Evolutionary conservation across 2,113 vertebrate species (phyloP).

Genomic region (Eupsittula cactorum): DNA sequence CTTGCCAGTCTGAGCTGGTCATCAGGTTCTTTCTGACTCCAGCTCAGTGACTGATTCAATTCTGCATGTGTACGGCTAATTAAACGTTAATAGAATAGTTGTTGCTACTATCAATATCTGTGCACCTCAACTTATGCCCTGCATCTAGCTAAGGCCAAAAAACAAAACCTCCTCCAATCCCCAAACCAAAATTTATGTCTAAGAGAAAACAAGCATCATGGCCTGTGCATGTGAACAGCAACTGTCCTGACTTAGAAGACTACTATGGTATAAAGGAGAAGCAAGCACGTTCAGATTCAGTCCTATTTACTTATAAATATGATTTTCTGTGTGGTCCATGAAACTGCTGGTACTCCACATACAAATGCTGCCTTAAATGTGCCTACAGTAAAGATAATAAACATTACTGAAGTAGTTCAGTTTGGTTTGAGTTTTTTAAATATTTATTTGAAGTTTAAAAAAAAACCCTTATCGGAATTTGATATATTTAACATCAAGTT

Average conservation of each 20-base stretch:
- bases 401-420: neutral
- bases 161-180: neutral
- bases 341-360: slow-evolving; percentile 17
- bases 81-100: neutral
- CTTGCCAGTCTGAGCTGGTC: neutral
- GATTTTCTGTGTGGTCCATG: slow-evolving; percentile 1
- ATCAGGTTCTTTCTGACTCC: neutral
- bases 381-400: neutral
- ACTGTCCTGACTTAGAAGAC: neutral
- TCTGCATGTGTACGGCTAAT: neutral
- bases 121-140: neutral
- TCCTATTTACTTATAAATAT: neutral
- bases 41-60: neutral
- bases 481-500: neutral
- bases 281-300: neutral
- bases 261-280: neutral
- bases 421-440: neutral
- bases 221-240: neutral
- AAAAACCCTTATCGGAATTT: neutral
- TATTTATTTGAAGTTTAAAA: neutral
- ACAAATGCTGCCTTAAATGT: neutral
- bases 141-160: neutral
- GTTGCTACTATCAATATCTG: neutral
- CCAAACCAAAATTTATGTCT: neutral
- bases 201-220: neutral